Base-by-base conservation (phyloP, 2,113 vertebrate genomes). In the Rhabdornis inornatus region DNA sequence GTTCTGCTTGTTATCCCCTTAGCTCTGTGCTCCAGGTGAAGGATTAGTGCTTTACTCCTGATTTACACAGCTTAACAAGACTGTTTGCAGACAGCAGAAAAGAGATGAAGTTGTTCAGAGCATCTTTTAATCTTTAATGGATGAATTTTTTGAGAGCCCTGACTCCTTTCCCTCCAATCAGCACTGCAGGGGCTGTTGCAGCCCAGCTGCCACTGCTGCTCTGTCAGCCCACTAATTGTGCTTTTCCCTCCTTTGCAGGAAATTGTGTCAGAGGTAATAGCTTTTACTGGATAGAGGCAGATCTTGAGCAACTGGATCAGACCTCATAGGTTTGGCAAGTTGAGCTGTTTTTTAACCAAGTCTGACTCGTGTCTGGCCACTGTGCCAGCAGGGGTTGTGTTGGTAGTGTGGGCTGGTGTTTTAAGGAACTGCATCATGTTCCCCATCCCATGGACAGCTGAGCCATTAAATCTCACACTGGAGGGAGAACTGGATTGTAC, bases 301-400 rank as follows among this genome's bases (percentile, higher is more conserved):
- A 60, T 93, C 90, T 93, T 95, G 92, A 96, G 93, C 90, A 94
- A 88, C 90, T 81, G 89, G 56, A 82, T 82, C 91, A 97, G 76
- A 92, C 92, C 95, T 91, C 95, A 52, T 95, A n/a, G 89, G 91
- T 89, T 91, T 97, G 95, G 92, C 92, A 92, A 95, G 83, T 57
- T 16, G 85, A 64, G 85, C 83, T 93, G 83, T 80, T 90, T 90
- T 92, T 74, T n/a, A 64, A 64, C 61, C 0, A 0, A 78, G 76
- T 92, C 93, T 94, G 94, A 77, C 91, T 86, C 15, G 40, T 3
- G 56, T 95, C 92, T 90, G 55, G 75, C 47, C 82, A 78, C 75
- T 49, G 60, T 86, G 90, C 92, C 94, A 94, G 88, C 69, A 33
- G 53, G 76, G 78, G 4, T 70, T 40, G 7, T 63, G 49, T 64